Evolutionary conservation across 2,113 vertebrate species (phyloP), one percentile per base, ranked within the genome.

Genomic region (Phainopepla nitens): DNA sequence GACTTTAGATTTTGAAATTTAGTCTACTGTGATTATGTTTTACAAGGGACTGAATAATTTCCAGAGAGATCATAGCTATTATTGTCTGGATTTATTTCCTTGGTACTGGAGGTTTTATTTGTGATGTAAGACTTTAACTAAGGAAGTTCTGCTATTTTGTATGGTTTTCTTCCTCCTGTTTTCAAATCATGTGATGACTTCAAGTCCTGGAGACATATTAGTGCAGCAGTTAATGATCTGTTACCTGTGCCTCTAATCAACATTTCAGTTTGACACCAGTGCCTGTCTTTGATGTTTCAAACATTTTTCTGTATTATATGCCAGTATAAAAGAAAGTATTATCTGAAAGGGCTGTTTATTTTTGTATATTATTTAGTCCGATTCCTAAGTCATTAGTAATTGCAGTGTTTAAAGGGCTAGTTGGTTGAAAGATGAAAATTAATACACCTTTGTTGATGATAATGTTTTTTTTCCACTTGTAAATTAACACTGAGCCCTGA

Each of bases 371-470:
- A 57, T 91, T 61, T 70, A 66, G 10, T 51, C 56, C 65, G 28
- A 49, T 87, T 93, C 35, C 61, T 57, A 53, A 79, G n/a, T 72
- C 33, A 41, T 23, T 56, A 47, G 39, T 44, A 72, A n/a, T 51
- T 64, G 29, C 39, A 39, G 35, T 28, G 20, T 64, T 87, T 71
- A 70, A 82, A 84, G 49, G 54, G 44, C 35, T 61, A 15, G 29
- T 69, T 79, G 41, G 41, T 91, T 85, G 82, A 76, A 93, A 82
- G 49, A 82, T 72, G 87, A 85, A 87, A 93, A 95, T 82, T 82
- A 96, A 91, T 83, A 45, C 50, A 60, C 17, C 31, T 85, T 71
- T 6, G 1, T 53, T 62, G 81, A 82, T 58, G 54, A 39, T 77
- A 91, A 90, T 90, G 58, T 39, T 5, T 17, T 91, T 91, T 96